A percentile compares a stretch with the other conserved stretches of the same genome.
These are phyloP conservation scores for Entomyzon cyanotis DNA, from an alignment of 2,113 vertebrate genomes.

Conservation along the genomic window DNA sequence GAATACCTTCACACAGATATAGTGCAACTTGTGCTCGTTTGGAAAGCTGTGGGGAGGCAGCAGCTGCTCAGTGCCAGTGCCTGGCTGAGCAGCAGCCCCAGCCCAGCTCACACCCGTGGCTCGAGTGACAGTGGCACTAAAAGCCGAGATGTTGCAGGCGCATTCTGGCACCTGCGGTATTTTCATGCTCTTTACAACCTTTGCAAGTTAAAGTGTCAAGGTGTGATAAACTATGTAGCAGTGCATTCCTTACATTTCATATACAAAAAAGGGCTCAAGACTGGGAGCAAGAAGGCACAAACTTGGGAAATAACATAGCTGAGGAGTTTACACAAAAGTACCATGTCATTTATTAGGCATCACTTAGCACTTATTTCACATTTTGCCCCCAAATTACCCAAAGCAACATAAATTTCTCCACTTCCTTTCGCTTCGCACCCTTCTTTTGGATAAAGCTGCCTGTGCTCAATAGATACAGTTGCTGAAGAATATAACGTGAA, in stretches of 20 bases:
- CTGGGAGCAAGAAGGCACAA: constrained; percentile 62
- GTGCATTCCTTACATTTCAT: constrained; percentile 58
- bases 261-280: constrained; percentile 40
- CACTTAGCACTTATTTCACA: constrained; percentile 49
- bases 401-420: constrained; percentile 29
- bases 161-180: not conserved
- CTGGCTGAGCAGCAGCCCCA: not conserved
- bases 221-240: constrained; percentile 36
- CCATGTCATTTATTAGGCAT: constrained; percentile 55
- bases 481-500: constrained; percentile 49
- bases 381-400: constrained; percentile 31
- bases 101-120: not conserved
- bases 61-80: not conserved
- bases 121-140: not conserved
- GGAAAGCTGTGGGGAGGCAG: not conserved
- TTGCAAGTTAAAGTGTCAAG: constrained; percentile 57
- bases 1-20: not conserved
- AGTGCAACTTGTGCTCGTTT: constrained; percentile 44
- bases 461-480: constrained; percentile 54
- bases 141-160: not conserved
- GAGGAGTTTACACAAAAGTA: constrained; percentile 37
- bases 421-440: constrained; percentile 39
- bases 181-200: constrained; percentile 10
- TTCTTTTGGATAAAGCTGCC: constrained; percentile 57
- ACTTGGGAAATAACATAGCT: constrained; percentile 47